Base-by-base conservation (phyloP, 2,888 invertebrate species). In the Cantharis rustica region DNA sequence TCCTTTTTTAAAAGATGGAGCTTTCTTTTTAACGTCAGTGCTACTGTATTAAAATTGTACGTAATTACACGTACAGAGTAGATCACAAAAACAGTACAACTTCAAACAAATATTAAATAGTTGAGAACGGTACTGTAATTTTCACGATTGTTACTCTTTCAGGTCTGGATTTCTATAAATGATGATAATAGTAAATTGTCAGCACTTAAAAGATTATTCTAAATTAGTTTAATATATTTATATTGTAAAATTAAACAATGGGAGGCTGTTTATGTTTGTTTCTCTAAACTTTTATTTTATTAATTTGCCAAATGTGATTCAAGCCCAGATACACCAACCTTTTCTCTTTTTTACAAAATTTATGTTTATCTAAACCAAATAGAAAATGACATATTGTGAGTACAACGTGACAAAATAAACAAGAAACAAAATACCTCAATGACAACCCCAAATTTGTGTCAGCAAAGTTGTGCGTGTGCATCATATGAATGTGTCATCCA, bases 401-500 rank as follows among this genome's bases (percentile, higher is more conserved):
- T 13, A 66, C 64, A 20, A 66, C 17, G 64, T 66, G 64, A 66
- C 47, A 27, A 72, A 72, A 72, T 74, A 74, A 74, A 77, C 77
- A 72, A 27, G 71, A 69, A 63, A 74, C 71, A 77, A 74, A 77
- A 69, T 72, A 74, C 69, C 72, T 64, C 70, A 68, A 75, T 75
- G 75, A 77, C 77, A 75, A 74, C 74, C 64, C 70, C 72, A 75
- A 75, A 77, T 75, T 74, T 78, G 77, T 79, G 73, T 78, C 68
- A 26, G 78, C 72, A 68, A 69, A 73, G 70, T 68, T 73, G 80
- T 76, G 79, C 76, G 78, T 79, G 81, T 79, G 77, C 72, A 78
- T 79, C 81, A 82, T 82, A 82, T 82, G 82, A 83, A 82, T 82
- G 82, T 81, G 82, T 82, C 82, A 83, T 81, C 83, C 84, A 84